phyloP scores from a whole-genome alignment of 2,113 vertebrate species.

The Maccullochella peelii region DNA sequence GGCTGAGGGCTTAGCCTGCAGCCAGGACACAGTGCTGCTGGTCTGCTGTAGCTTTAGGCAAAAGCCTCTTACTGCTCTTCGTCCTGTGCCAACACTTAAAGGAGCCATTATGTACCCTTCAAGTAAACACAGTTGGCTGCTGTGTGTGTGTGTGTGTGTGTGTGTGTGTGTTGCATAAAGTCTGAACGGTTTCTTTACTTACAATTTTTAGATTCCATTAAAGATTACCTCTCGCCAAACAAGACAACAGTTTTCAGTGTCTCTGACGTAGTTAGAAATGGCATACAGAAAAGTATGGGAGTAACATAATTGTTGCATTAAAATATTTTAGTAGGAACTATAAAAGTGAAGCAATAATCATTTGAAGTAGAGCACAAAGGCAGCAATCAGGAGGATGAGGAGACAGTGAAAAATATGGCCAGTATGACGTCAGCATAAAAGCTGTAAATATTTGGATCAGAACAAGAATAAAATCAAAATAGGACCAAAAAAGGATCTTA shows the following conservation, averaged over 20 bases:
- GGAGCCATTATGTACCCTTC: conserved; percentile 53
- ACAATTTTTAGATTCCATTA: conserved; percentile 6
- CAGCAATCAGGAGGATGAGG: background rate
- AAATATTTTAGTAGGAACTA: background rate
- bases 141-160: conserved; percentile 13
- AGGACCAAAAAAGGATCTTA: background rate
- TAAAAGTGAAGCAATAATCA: background rate
- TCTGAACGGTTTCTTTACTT: background rate
- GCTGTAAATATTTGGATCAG: background rate
- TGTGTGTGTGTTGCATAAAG: conserved; percentile 4
- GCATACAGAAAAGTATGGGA: background rate
- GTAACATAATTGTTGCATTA: background rate
- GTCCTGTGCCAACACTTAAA: conserved; percentile 59
- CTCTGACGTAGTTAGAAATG: background rate
- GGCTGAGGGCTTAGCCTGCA: conserved; percentile 54
- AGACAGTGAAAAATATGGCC: background rate
- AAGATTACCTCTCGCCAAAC: background rate
- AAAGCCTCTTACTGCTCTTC: conserved; percentile 83
- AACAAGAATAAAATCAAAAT: background rate
- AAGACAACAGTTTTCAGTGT: background rate
- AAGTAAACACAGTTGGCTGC: conserved; percentile 14
- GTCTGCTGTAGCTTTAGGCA: conserved; percentile 75
- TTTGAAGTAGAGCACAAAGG: background rate
- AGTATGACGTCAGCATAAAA: background rate
- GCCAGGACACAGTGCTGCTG: conserved; percentile 58